Evolutionary conservation across 2,888 invertebrate species (phyloP).

Genomic region (Andricus curvator): DNA sequence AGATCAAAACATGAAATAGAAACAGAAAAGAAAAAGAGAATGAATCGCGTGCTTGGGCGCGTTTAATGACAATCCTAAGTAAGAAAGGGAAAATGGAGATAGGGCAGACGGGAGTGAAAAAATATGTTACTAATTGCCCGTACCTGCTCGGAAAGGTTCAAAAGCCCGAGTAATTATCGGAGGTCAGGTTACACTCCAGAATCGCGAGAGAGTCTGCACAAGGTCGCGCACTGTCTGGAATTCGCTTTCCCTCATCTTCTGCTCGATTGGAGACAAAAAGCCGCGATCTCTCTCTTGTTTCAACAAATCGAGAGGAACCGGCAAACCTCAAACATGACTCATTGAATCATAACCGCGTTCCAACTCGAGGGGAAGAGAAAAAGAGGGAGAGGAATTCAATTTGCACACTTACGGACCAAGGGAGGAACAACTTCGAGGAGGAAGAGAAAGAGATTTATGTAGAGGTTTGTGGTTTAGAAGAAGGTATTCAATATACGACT

Average conservation of each 20-base stretch:
- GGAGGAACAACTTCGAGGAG: background rate
- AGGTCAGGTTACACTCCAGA: background rate
- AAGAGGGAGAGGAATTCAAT: background rate
- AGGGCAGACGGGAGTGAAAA: background rate
- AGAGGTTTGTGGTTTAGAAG: conserved; percentile 1
- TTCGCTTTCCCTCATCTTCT: conserved; percentile 18
- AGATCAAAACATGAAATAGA: background rate
- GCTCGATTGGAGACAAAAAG: conserved; percentile 1
- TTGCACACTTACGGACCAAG: background rate
- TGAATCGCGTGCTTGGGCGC: conserved; percentile 27
- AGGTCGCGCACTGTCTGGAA: conserved; percentile 30
- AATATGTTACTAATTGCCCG: conserved; percentile 22
- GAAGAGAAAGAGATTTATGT: conserved; percentile 14
- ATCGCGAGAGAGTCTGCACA: conserved; percentile 17
- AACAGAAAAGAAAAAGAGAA: background rate
- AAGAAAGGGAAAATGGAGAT: background rate
- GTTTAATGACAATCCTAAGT: conserved; percentile 12
- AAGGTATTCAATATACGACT: background rate
- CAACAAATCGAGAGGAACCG: background rate
- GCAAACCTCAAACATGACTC: background rate
- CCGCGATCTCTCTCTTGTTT: background rate
- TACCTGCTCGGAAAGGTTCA: conserved; percentile 21
- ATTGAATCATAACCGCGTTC: background rate
- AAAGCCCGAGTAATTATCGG: conserved; percentile 10
- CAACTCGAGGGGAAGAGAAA: background rate